phyloP scores from a whole-genome alignment of 2,888 invertebrate species.

The Stenodema calcarata region DNA sequence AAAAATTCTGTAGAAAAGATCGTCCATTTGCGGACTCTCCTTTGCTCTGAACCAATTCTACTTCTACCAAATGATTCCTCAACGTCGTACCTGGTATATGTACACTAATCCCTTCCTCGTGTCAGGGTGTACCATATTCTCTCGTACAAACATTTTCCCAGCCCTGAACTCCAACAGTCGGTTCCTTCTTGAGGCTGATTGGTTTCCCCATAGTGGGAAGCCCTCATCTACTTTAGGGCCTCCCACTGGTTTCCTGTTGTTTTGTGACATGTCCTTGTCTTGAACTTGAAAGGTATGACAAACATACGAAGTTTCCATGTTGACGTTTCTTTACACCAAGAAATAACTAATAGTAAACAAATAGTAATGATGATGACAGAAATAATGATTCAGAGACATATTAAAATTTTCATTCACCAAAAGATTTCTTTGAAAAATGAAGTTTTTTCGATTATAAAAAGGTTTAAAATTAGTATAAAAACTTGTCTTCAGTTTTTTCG shows the following conservation, averaged over 20 bases:
- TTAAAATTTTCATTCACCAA: no score
- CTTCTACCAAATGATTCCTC: neutral
- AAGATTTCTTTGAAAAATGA: no score
- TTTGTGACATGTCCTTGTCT: slow-evolving; percentile 8
- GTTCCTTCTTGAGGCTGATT: neutral
- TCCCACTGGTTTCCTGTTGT: neutral
- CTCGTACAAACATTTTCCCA: slow-evolving; percentile 16
- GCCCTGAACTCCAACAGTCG: slow-evolving; percentile 15
- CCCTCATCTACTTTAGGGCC: neutral
- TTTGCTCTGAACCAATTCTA: no score
- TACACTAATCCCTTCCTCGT: slow-evolving; percentile 17
- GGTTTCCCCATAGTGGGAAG: neutral
- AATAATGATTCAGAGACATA: no score
- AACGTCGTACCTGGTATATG: neutral
- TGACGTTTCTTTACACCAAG: neutral
- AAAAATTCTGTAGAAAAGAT: no score
- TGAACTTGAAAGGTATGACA: neutral
- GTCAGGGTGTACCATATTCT: slow-evolving; percentile 21
- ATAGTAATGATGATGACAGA: neutral
- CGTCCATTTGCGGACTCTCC: no score
- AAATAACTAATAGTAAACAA: neutral
- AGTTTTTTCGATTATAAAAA: no score
- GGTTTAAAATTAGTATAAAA: no score
- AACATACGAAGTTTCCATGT: neutral
- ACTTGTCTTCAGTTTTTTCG: no score